Percentiles rank a stretch among this genome's conserved stretches.
These are phyloP conservation scores for Myopa tessellatipennis DNA, from an alignment of 2,888 invertebrate genomes.

Conservation along the genomic window DNA sequence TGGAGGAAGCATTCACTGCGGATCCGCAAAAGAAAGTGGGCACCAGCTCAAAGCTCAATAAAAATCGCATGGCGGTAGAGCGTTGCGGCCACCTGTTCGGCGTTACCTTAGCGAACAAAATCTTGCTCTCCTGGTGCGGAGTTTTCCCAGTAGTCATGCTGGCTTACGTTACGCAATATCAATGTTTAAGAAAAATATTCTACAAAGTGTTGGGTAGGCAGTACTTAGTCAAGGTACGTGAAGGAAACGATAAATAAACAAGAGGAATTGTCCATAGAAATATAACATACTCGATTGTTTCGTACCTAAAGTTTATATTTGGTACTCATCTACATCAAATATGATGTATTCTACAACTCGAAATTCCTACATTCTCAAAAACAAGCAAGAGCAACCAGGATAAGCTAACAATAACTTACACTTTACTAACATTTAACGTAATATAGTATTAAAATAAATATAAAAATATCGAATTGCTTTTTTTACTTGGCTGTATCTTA, in stretches of 20 bases:
- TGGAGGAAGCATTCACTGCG: slow-evolving; percentile 77
- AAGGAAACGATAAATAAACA: slow-evolving; percentile 49
- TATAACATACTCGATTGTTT: neutral
- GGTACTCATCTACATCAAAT: no score
- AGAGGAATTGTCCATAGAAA: neutral
- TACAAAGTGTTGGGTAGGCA: slow-evolving; percentile 53
- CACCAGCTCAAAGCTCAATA: slow-evolving; percentile 62
- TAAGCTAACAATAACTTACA: no score
- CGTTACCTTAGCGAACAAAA: slow-evolving; percentile 72
- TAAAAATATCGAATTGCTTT: no score
- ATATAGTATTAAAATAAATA: no score
- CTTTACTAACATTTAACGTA: no score
- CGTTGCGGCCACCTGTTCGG: slow-evolving; percentile 73
- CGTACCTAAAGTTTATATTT: no score
- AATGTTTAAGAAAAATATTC: slow-evolving; percentile 60
- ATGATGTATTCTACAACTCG: no score
- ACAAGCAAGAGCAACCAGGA: no score
- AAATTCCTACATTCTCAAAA: no score
- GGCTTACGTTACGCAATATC: slow-evolving; percentile 73
- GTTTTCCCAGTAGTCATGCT: slow-evolving; percentile 73
- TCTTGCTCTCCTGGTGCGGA: slow-evolving; percentile 78
- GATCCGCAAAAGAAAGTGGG: slow-evolving; percentile 70
- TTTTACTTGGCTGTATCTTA: no score
- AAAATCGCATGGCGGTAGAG: slow-evolving; percentile 71
- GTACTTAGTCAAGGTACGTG: slow-evolving; percentile 59